phyloP scores from a whole-genome alignment of 2,113 vertebrate genomes.

The Murina feae region DNA sequence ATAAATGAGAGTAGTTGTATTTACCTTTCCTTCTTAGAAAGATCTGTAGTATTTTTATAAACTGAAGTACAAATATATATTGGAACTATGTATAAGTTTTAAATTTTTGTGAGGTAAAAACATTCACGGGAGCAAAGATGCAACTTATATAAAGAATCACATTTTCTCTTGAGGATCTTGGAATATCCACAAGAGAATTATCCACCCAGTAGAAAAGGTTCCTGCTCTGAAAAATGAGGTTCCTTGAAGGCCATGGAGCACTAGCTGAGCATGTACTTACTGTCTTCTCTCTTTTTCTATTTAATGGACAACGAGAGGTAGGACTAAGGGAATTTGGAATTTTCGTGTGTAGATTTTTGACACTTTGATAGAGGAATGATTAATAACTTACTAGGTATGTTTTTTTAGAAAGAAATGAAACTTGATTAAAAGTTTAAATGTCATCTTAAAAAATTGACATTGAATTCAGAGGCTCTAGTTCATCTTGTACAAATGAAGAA shows the following conservation, averaged over 20 bases:
- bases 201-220: background rate
- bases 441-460: background rate
- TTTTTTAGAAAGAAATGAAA: conserved; percentile 50
- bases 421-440: background rate
- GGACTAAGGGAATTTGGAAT: background rate
- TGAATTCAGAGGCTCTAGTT: background rate
- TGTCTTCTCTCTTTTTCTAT: background rate
- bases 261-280: background rate
- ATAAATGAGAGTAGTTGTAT: background rate
- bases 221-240: background rate
- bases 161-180: background rate
- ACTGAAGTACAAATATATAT: background rate
- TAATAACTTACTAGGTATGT: background rate
- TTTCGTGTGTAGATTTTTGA: conserved; percentile 1
- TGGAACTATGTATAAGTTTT: background rate
- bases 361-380: background rate
- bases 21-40: background rate
- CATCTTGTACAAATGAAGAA: background rate
- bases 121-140: background rate
- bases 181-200: background rate
- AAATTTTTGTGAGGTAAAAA: conserved; percentile 28
- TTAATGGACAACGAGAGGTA: background rate
- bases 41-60: background rate
- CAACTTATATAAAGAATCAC: background rate
- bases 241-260: background rate